Percentiles rank a stretch among this genome's conserved stretches.
Evolutionary conservation across 2,888 invertebrate genomes (phyloP).

Genomic region (Eupithecia dodoneata): DNA sequence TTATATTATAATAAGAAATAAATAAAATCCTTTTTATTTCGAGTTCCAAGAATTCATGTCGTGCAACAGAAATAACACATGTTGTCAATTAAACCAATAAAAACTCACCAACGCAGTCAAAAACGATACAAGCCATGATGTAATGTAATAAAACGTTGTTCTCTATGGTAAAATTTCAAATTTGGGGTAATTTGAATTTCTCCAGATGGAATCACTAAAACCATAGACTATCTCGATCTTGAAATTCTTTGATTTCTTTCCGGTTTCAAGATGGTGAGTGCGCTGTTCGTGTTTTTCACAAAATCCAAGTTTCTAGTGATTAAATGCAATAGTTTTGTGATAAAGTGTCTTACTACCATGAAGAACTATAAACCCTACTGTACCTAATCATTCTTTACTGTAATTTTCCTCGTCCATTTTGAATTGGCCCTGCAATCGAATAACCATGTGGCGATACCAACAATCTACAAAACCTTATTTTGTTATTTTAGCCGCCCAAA

Average conservation of each 20-base stretch:
- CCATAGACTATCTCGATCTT: slow-evolving; percentile 1
- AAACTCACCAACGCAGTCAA: too few species aligned
- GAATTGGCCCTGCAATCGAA: slow-evolving; percentile 14
- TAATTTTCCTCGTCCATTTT: slow-evolving; percentile 9
- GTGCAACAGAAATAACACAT: neutral
- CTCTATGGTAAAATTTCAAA: neutral
- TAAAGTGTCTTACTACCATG: neutral
- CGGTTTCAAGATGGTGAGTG: slow-evolving; percentile 82
- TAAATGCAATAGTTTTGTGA: slow-evolving; percentile 3
- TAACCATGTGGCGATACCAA: slow-evolving; percentile 73
- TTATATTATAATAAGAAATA: too few species aligned
- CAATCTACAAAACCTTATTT: slow-evolving; percentile 54
- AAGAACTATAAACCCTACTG: neutral
- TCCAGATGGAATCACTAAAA: neutral
- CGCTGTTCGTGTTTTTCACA: slow-evolving; percentile 38
- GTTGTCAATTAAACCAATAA: neutral
- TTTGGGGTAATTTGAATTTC: neutral
- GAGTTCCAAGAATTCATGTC: neutral
- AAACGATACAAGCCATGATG: neutral
- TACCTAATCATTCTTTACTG: neutral
- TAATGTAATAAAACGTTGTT: neutral
- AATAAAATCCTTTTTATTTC: neutral
- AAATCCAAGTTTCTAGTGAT: slow-evolving; percentile 7
- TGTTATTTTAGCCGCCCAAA: slow-evolving; percentile 93
- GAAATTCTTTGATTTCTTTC: slow-evolving; percentile 53